Percentiles rank a stretch among this genome's conserved stretches.
phyloP scores from a whole-genome alignment of 2,113 vertebrate genomes.

The Spea bombifrons region DNA sequence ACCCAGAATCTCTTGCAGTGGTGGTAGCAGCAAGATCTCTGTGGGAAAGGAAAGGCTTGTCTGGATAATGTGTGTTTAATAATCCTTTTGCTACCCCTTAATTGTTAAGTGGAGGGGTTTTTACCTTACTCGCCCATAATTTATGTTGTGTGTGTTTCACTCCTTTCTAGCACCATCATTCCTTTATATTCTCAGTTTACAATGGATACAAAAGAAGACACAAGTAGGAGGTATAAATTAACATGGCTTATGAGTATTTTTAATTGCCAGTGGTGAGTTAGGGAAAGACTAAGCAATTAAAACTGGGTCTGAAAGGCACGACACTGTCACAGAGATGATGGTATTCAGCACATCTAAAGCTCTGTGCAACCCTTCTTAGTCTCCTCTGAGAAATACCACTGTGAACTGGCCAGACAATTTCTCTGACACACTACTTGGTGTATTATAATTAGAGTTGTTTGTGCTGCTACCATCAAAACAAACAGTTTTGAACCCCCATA shows the following conservation, averaged over 20 bases:
- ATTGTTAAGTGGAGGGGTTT: too few relatives aligned
- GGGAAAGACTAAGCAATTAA: slow-evolving; percentile 28
- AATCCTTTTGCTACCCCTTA: too few relatives aligned
- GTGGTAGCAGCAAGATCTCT: too few relatives aligned
- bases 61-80: too few relatives aligned
- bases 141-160: too few relatives aligned
- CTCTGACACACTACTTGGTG: slow-evolving; percentile 28
- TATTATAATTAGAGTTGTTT: slow-evolving; percentile 40
- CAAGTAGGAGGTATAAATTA: slow-evolving; percentile 25
- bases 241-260: slow-evolving; percentile 10
- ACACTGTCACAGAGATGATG: slow-evolving; percentile 38
- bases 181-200: too few relatives aligned
- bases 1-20: too few relatives aligned
- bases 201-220: too few relatives aligned
- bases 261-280: slow-evolving; percentile 23
- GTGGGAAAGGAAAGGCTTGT: too few relatives aligned
- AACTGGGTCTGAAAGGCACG: slow-evolving; percentile 25
- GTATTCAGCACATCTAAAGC: neutral
- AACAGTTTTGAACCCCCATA: neutral
- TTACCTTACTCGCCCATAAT: too few relatives aligned
- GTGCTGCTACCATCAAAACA: slow-evolving; percentile 28
- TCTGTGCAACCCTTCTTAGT: slow-evolving; percentile 5
- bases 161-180: too few relatives aligned
- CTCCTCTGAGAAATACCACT: slow-evolving; percentile 29
- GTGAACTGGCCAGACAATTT: slow-evolving; percentile 35